Conservation (phyloP, 2,113 vertebrate genomes). For the Tyrannus savana region DNA sequence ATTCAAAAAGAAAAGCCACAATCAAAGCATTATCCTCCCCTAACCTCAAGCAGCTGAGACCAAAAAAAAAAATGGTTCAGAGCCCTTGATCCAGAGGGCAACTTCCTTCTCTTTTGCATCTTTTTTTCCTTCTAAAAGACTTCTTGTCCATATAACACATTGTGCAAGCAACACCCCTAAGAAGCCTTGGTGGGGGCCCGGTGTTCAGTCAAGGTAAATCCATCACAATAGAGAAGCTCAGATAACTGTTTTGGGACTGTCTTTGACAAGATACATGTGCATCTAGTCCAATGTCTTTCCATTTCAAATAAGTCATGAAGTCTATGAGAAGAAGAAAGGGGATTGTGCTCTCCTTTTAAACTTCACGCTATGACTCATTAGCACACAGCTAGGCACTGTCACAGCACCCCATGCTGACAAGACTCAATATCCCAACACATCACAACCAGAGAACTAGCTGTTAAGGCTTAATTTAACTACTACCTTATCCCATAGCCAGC, state of each 20-base stretch:
- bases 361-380: not conserved
- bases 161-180: too few species aligned
- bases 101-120: not conserved
- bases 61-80: not conserved
- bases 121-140: not conserved
- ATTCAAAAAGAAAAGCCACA: not conserved
- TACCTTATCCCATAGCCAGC: not conserved
- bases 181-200: not conserved
- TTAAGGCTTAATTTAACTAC: not conserved
- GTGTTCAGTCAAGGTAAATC: not conserved
- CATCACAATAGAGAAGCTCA: not conserved
- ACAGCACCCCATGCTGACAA: not conserved
- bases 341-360: not conserved
- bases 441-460: not conserved
- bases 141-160: too few species aligned
- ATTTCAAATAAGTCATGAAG: not conserved
- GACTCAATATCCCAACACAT: not conserved
- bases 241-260: not conserved
- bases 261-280: not conserved
- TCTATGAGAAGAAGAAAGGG: not conserved
- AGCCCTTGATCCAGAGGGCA: not conserved
- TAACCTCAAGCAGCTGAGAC: not conserved
- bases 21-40: not conserved
- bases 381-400: not conserved
- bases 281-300: not conserved